Evolutionary conservation across 2,888 invertebrate genomes (phyloP), one percentile per base, ranked within the genome.

Genomic region (Fragum whitleyi): DNA sequence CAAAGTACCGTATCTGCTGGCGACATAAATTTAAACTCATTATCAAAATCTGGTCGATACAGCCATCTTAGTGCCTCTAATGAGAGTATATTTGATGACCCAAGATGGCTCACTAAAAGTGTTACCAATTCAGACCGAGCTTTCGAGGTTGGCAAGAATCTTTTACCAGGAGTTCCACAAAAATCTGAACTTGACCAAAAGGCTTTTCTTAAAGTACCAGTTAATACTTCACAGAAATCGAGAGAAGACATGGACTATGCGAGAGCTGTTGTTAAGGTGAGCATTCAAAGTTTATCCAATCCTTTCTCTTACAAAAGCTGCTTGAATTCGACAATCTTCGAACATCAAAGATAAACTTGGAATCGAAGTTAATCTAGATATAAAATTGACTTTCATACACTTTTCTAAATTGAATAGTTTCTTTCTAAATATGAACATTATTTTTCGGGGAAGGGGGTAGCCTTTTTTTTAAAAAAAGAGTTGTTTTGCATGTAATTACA

Each of bases 1-100:
- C 65, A 42, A 65, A 65, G 83, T 23, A 83, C 79, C 0, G 77
- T 75, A 5, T 83, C 83, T 26, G 77, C 76, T 51, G 79, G 79
- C 65, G 83, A 83, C 67, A 65, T 83, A n/a, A 28, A 65, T 14
- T 65, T 83, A 21, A 53, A 62, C 21, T 61, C 78, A 32, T 59
- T 78, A 29, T 57, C 73, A n/a, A 77, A 70, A 47, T 36, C 65
- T 26, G 77, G 77, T 76, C 71, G 83, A 69, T 71, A 51, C 47
- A 83, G 83, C 77, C 77, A 77, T 61, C 65, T 79, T 57, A 83
- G 79, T 69, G 83, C 77, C 3, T 83, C 83, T 5, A 83, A 80
- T 55, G 74, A 79, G 11, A 82, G 77, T 26, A 81, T 85, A 61
- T 85, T 85, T 51, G 85, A 85, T 51, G 85, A 85, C 59, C 85